Evolutionary conservation across 2,113 vertebrate species (phyloP).

Genomic region (Osmerus mordax): DNA sequence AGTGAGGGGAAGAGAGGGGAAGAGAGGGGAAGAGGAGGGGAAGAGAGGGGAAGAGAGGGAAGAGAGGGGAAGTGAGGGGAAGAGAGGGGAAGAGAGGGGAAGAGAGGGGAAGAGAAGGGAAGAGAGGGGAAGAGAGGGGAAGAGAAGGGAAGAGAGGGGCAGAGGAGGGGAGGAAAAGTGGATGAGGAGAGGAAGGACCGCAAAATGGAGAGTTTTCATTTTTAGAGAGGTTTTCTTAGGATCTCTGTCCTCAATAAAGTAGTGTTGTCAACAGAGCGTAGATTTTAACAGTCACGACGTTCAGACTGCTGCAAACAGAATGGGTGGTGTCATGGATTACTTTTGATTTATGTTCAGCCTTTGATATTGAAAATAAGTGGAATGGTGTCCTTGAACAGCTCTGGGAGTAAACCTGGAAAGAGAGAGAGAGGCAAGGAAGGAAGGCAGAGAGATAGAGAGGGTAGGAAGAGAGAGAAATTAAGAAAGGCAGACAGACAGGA

Average conservation of each 20-base stretch:
- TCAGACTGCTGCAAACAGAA: constrained; percentile 29
- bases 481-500: too few species aligned
- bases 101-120: too few species aligned
- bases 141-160: too few species aligned
- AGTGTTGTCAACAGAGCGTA: constrained; percentile 5
- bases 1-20: too few species aligned
- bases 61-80: too few species aligned
- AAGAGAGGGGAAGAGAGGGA: constrained; percentile 76
- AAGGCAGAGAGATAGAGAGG: constrained; percentile 2
- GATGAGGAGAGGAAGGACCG: not conserved
- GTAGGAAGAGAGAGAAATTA: not conserved
- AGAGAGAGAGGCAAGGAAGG: constrained; percentile 4
- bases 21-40: too few species aligned
- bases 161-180: not conserved
- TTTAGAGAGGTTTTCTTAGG: not conserved
- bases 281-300: constrained; percentile 18
- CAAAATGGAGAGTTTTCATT: not conserved
- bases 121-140: too few species aligned
- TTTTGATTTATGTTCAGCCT: constrained; percentile 66
- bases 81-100: too few species aligned
- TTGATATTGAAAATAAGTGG: constrained; percentile 61
- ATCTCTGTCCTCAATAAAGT: constrained; percentile 6
- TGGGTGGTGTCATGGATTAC: constrained; percentile 43
- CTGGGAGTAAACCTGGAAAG: constrained; percentile 38
- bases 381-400: constrained; percentile 61